A percentile compares a stretch with the other conserved stretches of the same genome.
phyloP scores from a whole-genome alignment of 92 coral and sea anemone genomes.

The Siderastrea siderea region DNA sequence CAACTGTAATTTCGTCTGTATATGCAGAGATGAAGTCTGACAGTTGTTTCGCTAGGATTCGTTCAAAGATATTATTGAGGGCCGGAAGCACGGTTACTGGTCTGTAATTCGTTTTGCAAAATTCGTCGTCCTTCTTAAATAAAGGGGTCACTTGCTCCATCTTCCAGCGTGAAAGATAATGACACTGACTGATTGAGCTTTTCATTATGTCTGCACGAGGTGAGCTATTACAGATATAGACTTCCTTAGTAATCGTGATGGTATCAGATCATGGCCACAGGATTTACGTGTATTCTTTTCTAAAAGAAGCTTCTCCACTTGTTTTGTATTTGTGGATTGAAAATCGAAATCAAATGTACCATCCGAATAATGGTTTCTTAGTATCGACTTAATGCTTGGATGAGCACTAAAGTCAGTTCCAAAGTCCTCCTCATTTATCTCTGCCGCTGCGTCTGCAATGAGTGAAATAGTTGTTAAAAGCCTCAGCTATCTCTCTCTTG shows the following conservation, averaged over 20 bases:
- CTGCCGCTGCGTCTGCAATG: background rate
- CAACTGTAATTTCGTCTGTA: conserved; percentile 41
- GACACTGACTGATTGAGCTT: conserved; percentile 35
- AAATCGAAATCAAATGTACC: background rate
- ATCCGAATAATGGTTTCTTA: background rate
- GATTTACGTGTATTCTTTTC: conserved; percentile 27
- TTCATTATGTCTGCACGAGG: conserved; percentile 51
- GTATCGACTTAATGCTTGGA: conserved; percentile 7
- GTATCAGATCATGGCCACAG: conserved; percentile 46
- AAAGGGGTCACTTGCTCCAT: conserved; percentile 71
- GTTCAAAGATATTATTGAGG: background rate
- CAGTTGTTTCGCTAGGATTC: background rate
- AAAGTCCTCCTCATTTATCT: background rate
- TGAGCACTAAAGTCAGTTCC: background rate
- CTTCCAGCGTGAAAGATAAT: conserved; percentile 68
- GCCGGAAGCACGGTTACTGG: background rate
- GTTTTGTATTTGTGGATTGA: background rate
- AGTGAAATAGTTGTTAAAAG: background rate
- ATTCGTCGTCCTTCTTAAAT: conserved; percentile 6
- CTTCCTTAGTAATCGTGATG: conserved; percentile 40
- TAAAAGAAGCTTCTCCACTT: background rate
- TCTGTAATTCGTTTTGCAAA: background rate
- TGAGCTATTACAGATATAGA: conserved; percentile 56
- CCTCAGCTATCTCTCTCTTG: background rate
- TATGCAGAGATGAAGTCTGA: conserved; percentile 32